Percentiles rank a stretch among this genome's conserved stretches.
Evolutionary conservation across 2,113 vertebrate species (phyloP).

Genomic region (Ia io): DNA sequence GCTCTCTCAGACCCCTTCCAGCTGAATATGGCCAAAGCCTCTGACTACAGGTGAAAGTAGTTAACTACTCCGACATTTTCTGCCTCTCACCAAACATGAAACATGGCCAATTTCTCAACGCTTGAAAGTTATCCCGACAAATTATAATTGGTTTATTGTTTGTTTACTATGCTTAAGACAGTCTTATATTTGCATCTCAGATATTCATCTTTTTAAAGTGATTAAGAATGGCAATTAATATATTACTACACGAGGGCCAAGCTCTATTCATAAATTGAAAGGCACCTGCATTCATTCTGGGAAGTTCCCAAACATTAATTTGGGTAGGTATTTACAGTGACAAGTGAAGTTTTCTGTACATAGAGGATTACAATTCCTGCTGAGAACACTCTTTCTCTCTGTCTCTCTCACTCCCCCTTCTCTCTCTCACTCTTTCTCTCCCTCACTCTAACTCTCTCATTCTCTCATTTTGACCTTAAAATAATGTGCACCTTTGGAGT

Average conservation of each 20-base stretch:
- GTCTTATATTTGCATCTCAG: background rate
- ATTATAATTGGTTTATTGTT: constrained; percentile 23
- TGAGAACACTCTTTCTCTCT: background rate
- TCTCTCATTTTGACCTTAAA: background rate
- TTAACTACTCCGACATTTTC: background rate
- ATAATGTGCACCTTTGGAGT: background rate
- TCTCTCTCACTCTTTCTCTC: too few relatives aligned
- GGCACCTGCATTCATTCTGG: background rate
- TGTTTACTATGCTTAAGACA: constrained; percentile 10
- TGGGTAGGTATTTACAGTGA: background rate
- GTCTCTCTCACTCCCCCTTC: too few relatives aligned
- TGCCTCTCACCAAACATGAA: background rate
- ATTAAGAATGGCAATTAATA: constrained; percentile 35
- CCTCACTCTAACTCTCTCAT: too few relatives aligned
- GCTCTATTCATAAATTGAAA: background rate
- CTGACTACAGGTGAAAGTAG: background rate
- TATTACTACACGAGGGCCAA: background rate
- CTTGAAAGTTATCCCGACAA: background rate
- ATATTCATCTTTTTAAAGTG: background rate
- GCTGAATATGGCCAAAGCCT: background rate
- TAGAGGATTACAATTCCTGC: background rate
- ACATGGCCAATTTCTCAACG: background rate
- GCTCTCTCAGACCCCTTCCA: background rate
- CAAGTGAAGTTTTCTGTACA: background rate
- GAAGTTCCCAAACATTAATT: background rate